phyloP scores from a whole-genome alignment of 2,113 vertebrate genomes.

The Fregetta grallaria region DNA sequence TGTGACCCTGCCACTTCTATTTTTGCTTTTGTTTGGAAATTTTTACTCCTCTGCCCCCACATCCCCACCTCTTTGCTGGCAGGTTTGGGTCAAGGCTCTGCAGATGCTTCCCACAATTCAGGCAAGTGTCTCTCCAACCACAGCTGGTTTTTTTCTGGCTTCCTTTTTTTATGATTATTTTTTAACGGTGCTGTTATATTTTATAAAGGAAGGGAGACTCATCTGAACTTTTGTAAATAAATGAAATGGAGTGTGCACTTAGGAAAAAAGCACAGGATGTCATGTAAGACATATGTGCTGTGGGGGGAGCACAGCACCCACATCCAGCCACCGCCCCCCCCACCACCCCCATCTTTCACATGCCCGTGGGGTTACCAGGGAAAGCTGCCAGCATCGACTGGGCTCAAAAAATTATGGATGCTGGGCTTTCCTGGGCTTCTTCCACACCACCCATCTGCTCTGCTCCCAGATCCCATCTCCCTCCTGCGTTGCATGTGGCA shows the following conservation, averaged over 20 bases:
- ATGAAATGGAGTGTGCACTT: neutral
- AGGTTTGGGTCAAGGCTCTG: neutral
- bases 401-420: neutral
- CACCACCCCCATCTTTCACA: neutral
- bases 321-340: neutral
- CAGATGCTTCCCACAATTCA: neutral
- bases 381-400: neutral
- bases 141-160: neutral
- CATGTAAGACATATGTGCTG: neutral
- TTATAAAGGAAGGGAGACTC: neutral
- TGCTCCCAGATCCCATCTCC: neutral
- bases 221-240: neutral
- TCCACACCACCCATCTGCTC: neutral
- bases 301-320: neutral
- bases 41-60: neutral
- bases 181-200: neutral
- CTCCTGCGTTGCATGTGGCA: fast-evolving
- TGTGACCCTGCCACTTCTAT: neutral
- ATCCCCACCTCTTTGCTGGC: neutral
- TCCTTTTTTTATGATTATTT: neutral
- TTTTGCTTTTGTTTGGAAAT: neutral
- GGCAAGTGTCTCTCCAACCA: neutral
- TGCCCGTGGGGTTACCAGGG: fast-evolving
- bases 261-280: neutral
- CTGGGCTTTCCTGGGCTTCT: neutral